A percentile compares a stretch with the other conserved stretches of the same genome.
Conservation (phyloP, 2,888 invertebrate species). For the Ophion costatus region DNA sequence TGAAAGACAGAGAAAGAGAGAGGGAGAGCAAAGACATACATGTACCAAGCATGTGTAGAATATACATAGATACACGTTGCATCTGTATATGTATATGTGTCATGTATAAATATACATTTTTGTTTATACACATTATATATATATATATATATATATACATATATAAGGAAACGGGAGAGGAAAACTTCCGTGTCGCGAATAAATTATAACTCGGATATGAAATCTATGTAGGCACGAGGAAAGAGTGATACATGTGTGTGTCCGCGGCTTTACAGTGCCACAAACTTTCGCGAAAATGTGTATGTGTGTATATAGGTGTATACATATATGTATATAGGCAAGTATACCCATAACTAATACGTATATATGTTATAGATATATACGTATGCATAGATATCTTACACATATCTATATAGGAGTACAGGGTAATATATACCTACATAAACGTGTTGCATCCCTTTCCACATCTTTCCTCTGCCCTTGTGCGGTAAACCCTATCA, state of each 20-base stretch:
- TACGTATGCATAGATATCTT: too few species aligned
- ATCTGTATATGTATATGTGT: constrained; percentile 7
- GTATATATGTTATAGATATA: background rate
- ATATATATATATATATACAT: constrained; percentile 4
- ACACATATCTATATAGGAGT: background rate
- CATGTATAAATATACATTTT: constrained; percentile 28
- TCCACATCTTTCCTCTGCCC: constrained; percentile 26
- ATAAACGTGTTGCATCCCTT: constrained; percentile 46
- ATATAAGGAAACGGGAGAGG: constrained; percentile 39
- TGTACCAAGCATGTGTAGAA: background rate
- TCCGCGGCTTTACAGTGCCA: constrained; percentile 33
- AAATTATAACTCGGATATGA: constrained; percentile 65
- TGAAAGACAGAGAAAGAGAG: background rate
- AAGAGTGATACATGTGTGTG: constrained; percentile 15
- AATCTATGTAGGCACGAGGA: constrained; percentile 61
- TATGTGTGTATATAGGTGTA: background rate
- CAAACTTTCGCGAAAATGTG: constrained; percentile 57
- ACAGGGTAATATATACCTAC: constrained; percentile 10
- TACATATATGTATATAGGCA: background rate
- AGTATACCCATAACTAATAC: constrained; percentile 5
- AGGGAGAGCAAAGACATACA: background rate
- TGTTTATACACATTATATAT: constrained; percentile 19
- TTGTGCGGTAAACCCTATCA: constrained; percentile 46
- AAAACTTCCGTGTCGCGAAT: constrained; percentile 65
- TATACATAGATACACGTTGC: background rate